Evolutionary conservation across 2,113 vertebrate species (phyloP), one percentile per base, ranked within the genome.

Genomic region (Seriola dumerili): DNA sequence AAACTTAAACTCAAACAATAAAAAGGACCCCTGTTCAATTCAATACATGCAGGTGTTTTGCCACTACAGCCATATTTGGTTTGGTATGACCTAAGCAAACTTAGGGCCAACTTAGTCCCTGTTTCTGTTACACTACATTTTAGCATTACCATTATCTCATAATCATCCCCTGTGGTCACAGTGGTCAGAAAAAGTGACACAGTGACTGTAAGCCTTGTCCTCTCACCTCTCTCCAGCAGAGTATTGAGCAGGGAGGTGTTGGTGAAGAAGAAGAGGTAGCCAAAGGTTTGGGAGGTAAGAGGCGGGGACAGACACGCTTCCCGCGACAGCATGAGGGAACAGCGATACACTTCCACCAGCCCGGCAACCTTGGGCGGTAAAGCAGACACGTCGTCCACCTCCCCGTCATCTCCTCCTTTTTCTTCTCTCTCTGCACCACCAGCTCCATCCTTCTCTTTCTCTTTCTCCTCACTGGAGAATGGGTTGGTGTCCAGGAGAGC

Each of bases 181-280:
- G 29, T 29, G 29, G 50, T 69, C 1, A 23, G 19, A 4, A 50
- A 25, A 8, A 62, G 42, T n/a, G 12, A 21, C 44, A n/a, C 13
- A 23, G 11, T 59, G 25, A 52, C 23, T 23, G 58, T 46, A 32
- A 16, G n/a, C 34, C 1, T 3, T 34, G 36, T 10, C 32, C 25
- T 82, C 90, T 93, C 90, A 97, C 97, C 97, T 97, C 96, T 95
- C 89, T 98, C 97, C 93, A 98, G 95, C 84, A 98, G 89, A 1
- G 97, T 97, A 83, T 98, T 98, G 89, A 98, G 96, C 81, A 98
- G 94, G n/a, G 97, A 98, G 4, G 97, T 97, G 80, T 98, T 98
- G 93, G 96, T 97, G 95, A 98, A 98, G 93, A 98, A 98, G 91
- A 98, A 97, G 84, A 98, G 96, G 91, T 98, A 98, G 80, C 97